Conservation (phyloP, 2,113 vertebrate genomes). For the Hyperopisus bebe region DNA sequence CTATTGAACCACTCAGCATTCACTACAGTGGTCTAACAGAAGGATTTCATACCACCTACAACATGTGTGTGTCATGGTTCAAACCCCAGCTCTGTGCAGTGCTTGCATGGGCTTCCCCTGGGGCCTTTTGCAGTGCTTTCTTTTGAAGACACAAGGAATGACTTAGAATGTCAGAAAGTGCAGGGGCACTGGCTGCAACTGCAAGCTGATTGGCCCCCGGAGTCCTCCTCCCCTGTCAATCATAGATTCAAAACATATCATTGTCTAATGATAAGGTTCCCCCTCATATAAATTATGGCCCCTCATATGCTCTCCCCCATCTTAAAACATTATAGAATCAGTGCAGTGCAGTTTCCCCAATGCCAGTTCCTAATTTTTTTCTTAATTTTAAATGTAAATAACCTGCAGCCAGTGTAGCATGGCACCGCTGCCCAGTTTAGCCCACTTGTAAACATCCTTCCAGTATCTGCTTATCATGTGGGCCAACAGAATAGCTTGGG, state of each 20-base stretch:
- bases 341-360: background rate
- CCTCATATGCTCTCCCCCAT: background rate
- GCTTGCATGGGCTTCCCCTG: background rate
- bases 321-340: background rate
- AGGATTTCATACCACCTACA: background rate
- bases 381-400: background rate
- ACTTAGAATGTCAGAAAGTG: background rate
- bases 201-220: background rate
- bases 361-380: background rate
- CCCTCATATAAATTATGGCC: background rate
- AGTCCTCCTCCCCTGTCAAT: background rate
- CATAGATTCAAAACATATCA: background rate
- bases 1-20: background rate
- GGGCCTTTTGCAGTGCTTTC: background rate
- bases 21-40: background rate
- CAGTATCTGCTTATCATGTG: background rate
- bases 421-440: background rate
- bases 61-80: background rate
- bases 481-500: background rate
- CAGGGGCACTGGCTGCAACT: background rate
- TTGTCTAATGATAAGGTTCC: background rate
- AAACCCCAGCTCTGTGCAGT: background rate
- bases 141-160: background rate
- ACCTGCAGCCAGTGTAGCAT: background rate
- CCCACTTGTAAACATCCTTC: background rate